Evolutionary conservation across 2,113 vertebrate species (phyloP).

Genomic region (Pomatostomus ruficeps): DNA sequence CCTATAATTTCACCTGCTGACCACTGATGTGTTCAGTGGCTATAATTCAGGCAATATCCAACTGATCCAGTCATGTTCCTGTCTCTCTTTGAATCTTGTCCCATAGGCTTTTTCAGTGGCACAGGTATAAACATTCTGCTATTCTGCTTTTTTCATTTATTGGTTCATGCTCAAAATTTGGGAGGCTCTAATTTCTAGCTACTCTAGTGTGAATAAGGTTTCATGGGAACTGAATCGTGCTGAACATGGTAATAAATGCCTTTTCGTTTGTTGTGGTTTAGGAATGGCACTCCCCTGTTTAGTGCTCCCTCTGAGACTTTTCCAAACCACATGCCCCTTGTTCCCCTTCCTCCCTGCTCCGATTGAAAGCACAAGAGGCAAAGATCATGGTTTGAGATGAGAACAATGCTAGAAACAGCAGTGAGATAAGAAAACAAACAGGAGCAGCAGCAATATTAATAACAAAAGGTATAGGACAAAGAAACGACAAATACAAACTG

Average conservation of each 20-base stretch:
- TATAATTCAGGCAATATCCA: background rate
- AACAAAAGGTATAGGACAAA: background rate
- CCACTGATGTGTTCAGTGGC: accelerated
- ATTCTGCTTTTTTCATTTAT: background rate
- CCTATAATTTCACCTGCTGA: background rate
- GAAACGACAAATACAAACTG: background rate
- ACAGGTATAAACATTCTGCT: background rate
- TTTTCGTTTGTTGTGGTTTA: background rate
- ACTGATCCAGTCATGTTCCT: background rate
- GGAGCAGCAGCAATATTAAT: background rate
- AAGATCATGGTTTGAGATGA: background rate
- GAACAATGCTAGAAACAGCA: background rate
- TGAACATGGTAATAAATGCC: background rate
- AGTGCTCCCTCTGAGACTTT: background rate
- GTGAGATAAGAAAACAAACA: background rate
- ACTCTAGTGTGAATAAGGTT: background rate
- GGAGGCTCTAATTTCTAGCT: background rate
- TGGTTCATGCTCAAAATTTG: background rate
- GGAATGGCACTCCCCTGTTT: background rate
- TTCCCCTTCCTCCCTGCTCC: background rate
- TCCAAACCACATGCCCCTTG: background rate
- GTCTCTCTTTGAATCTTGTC: background rate
- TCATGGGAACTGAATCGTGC: accelerated
- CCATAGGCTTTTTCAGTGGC: background rate
- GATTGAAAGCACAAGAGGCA: background rate